A percentile compares a stretch with the other conserved stretches of the same genome.
These are phyloP conservation scores for Melanotaenia duboulayi DNA, from an alignment of 2,113 vertebrate species.

Conservation along the genomic window DNA sequence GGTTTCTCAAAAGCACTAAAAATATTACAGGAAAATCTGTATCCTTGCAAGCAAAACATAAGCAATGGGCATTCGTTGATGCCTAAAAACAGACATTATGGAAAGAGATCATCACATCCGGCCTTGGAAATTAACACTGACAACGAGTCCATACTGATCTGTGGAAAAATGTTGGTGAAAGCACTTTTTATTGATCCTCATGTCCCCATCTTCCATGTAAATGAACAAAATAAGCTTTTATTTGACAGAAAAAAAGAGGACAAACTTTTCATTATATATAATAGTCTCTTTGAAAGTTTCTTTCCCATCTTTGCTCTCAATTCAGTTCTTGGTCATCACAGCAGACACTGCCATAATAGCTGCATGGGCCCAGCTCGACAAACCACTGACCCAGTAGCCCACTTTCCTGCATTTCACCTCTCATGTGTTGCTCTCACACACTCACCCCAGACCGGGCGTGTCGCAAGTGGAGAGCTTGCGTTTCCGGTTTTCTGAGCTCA, in stretches of 20 bases:
- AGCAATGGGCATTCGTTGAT: neutral
- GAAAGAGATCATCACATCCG: neutral
- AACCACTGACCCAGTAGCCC: constrained; percentile 66
- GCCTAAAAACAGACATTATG: neutral
- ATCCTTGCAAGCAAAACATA: neutral
- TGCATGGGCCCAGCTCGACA: constrained; percentile 13
- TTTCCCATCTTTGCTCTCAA: neutral
- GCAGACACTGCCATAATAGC: constrained; percentile 18
- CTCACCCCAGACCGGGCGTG: constrained; percentile 88
- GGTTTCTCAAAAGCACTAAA: neutral
- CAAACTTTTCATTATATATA: no score
- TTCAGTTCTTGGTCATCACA: constrained; percentile 9
- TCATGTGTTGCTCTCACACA: constrained; percentile 47
- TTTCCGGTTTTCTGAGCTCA: constrained; percentile 89
- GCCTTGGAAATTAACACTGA: no score
- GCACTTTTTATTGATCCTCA: no score
- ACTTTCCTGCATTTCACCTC: constrained; percentile 36
- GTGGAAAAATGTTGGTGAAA: no score
- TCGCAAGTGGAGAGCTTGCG: constrained; percentile 92
- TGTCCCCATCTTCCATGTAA: no score
- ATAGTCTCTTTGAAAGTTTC: no score
- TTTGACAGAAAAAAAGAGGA: no score
- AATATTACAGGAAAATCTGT: neutral
- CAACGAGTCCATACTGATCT: no score
- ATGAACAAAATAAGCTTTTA: no score